phyloP scores from a whole-genome alignment of 2,888 invertebrate species.

The Aleiodes testaceus region DNA sequence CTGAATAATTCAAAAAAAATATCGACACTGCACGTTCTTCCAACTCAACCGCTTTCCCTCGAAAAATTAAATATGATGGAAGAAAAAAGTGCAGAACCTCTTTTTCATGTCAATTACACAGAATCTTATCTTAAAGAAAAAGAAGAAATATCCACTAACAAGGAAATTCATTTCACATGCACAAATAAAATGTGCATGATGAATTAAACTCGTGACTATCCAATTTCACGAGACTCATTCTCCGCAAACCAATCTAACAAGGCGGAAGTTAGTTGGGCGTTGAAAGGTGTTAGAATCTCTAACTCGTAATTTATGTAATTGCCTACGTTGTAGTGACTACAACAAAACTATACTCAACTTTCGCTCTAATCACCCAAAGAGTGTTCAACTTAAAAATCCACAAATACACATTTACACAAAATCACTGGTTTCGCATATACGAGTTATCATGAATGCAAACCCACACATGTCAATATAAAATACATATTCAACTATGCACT shows the following conservation, averaged over 20 bases:
- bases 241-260: background rate
- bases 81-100: too few relatives aligned
- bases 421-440: background rate
- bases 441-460: too few relatives aligned
- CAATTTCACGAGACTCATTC: constrained; percentile 11
- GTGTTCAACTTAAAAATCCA: constrained; percentile 50
- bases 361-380: constrained; percentile 51
- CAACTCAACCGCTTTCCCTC: too few relatives aligned
- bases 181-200: background rate
- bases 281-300: constrained; percentile 48
- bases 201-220: constrained; percentile 8
- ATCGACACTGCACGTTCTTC: too few relatives aligned
- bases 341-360: constrained; percentile 42
- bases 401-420: constrained; percentile 37
- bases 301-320: constrained; percentile 51
- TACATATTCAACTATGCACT: constrained; percentile 12
- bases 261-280: constrained; percentile 38
- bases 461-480: constrained; percentile 13
- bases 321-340: constrained; percentile 2
- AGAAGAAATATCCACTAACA: background rate
- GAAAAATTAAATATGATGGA: too few relatives aligned
- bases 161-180: background rate
- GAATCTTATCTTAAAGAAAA: too few relatives aligned
- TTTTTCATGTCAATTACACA: too few relatives aligned
- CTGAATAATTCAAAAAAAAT: too few relatives aligned